A percentile compares a stretch with the other conserved stretches of the same genome.
Evolutionary conservation across 2,797 vertebrate species (phyloP).

Genomic region (Scolopax bukidnonensis): DNA sequence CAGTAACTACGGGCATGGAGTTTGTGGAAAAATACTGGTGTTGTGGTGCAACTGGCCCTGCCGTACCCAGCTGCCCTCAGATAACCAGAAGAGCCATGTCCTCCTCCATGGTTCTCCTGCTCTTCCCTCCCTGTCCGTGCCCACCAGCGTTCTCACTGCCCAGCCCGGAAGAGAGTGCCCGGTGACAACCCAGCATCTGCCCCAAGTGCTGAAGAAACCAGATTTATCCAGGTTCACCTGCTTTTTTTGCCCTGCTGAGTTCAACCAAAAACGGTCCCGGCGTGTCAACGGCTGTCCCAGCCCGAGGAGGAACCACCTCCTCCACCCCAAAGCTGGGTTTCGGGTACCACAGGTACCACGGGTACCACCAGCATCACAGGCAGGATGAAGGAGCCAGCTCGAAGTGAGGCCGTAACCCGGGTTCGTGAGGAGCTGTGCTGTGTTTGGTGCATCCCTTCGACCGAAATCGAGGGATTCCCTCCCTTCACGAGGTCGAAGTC

Average conservation of each 20-base stretch:
- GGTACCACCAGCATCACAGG: fast-evolving
- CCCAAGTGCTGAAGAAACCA: neutral
- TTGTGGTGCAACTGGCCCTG: neutral
- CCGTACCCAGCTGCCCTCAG: neutral
- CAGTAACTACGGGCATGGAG: neutral
- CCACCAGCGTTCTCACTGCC: neutral
- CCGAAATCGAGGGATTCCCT: neutral
- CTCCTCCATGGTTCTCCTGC: neutral
- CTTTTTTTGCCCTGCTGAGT: neutral
- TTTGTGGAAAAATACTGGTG: neutral
- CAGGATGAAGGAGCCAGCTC: neutral
- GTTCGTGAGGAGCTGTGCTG: neutral
- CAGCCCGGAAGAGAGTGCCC: neutral
- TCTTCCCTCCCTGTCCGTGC: neutral
- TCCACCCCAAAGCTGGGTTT: neutral
- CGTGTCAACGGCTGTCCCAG: neutral
- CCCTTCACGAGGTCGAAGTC: fast-evolving
- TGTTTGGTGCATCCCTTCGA: neutral
- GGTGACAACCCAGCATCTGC: neutral
- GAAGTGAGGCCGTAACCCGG: neutral
- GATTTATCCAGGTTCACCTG: neutral
- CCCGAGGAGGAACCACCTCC: neutral
- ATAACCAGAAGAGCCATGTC: neutral
- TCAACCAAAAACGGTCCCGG: neutral
- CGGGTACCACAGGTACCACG: fast-evolving